Evolutionary conservation across 2,797 vertebrate species (phyloP), one percentile per base, ranked within the genome.

Genomic region (Percopsis omiscomaycus): DNA sequence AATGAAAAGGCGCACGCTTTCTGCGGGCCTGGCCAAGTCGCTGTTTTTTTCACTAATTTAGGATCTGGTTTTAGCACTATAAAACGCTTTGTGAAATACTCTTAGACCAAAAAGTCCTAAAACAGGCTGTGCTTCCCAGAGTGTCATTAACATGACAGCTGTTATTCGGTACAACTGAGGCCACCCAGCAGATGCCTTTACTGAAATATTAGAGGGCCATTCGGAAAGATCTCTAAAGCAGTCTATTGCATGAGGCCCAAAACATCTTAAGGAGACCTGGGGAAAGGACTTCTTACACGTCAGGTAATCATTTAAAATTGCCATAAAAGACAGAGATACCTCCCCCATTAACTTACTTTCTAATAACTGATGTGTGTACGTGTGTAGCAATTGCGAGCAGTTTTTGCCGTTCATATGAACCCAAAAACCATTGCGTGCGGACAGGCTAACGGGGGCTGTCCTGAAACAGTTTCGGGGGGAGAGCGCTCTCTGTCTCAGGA

Each of bases 141-240:
- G 44, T 53, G 65, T 50, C 47, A 75, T 57, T n/a, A 82, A 75
- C 61, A 69, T 59, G 60, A 66, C 63, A 63, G 55, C 54, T 53
- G 70, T 84, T 81, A 5, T 64, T 69, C 73, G 73, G 6, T 30
- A 49, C 49, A 62, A 44, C 1, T 0, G 12, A 30, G 55, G 69
- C 68, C 67, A 74, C 71, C 9, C 42, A 1, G 54, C 66, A 60
- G 64, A 84, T 73, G 75, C 80, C 74, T 73, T 70, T 70, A 51
- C 52, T 66, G 48, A 66, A 69, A 6, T 54, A 61, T 78, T 68
- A 61, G 71, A 69, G 62, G 62, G 71, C 74, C 73, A 60, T 15
- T 32, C 63, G 76, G 79, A 70, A 81, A 67, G 16, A 52, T 78
- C 42, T 69, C 68, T 79, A 85, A 84, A 83, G 82, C 66, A 75